Evolutionary conservation across 2,113 vertebrate genomes (phyloP).

Genomic region (Coreoperca whiteheadi): DNA sequence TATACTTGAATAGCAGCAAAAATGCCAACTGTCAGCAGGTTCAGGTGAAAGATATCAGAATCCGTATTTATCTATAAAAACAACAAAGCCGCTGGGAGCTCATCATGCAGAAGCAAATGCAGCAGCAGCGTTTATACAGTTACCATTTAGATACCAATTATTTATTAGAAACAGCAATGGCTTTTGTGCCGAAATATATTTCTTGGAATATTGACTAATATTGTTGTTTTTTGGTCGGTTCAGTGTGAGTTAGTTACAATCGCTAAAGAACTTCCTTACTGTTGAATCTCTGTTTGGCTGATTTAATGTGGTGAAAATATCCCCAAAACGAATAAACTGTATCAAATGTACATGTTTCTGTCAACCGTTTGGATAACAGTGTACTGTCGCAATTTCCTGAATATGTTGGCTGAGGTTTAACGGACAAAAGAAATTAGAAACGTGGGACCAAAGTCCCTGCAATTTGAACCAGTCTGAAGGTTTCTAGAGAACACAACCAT

Average conservation of each 20-base stretch:
- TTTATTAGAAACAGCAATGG: no score
- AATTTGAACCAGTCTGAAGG: neutral
- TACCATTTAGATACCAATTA: neutral
- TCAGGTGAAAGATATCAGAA: neutral
- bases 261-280: neutral
- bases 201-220: no score
- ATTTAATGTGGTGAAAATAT: neutral
- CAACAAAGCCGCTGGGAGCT: no score
- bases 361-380: neutral
- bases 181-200: no score
- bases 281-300: neutral
- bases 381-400: slow-evolving; percentile 14
- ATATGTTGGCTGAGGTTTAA: neutral
- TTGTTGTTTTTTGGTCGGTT: neutral
- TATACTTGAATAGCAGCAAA: neutral
- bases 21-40: neutral
- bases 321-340: neutral
- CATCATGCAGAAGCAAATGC: no score
- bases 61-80: neutral
- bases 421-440: neutral
- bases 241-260: neutral
- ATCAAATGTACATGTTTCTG: neutral
- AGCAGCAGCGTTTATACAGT: neutral
- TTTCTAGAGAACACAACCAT: slow-evolving; percentile 5
- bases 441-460: neutral